Evolutionary conservation across 2,888 invertebrate species (phyloP).

Genomic region (Lottia gigantea): DNA sequence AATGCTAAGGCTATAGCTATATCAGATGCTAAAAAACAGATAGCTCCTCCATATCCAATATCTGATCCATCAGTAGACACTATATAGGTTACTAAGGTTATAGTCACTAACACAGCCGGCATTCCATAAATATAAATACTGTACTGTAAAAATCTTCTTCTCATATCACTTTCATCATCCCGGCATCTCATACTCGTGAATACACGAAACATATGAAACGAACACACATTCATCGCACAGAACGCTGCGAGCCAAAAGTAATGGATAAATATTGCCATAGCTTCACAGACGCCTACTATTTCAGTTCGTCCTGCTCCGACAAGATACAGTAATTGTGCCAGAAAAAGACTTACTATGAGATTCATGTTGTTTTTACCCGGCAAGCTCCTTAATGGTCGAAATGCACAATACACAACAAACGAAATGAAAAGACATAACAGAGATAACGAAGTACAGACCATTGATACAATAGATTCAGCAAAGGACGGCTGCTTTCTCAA

Average conservation of each 20-base stretch:
- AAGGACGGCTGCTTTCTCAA: not conserved
- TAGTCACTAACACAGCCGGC: conserved; percentile 25
- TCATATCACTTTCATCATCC: conserved; percentile 14
- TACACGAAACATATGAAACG: conserved; percentile 37
- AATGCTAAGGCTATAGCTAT: conserved; percentile 24
- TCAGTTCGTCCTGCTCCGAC: conserved; percentile 21
- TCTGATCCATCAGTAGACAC: conserved; percentile 24
- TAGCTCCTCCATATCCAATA: conserved; percentile 32
- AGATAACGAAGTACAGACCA: conserved; percentile 27
- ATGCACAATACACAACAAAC: conserved; percentile 26
- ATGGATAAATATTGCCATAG: conserved; percentile 31
- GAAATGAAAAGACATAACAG: conserved; percentile 27
- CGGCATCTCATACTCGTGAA: conserved; percentile 24
- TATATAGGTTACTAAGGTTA: conserved; percentile 22
- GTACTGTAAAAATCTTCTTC: conserved; percentile 28
- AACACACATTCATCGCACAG: conserved; percentile 35
- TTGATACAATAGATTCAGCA: conserved; percentile 19
- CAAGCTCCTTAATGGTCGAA: conserved; percentile 28
- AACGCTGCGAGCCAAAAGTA: conserved; percentile 38
- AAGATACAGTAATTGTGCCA: conserved; percentile 29
- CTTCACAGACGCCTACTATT: conserved; percentile 25
- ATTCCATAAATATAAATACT: conserved; percentile 30
- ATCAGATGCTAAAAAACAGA: conserved; percentile 28
- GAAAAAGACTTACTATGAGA: conserved; percentile 25
- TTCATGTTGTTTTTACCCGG: conserved; percentile 39